Percentiles rank a stretch among this genome's conserved stretches.
phyloP scores from a whole-genome alignment of 1,140 invertebrate genomes.

The Akabosia matsudoensis region DNA sequence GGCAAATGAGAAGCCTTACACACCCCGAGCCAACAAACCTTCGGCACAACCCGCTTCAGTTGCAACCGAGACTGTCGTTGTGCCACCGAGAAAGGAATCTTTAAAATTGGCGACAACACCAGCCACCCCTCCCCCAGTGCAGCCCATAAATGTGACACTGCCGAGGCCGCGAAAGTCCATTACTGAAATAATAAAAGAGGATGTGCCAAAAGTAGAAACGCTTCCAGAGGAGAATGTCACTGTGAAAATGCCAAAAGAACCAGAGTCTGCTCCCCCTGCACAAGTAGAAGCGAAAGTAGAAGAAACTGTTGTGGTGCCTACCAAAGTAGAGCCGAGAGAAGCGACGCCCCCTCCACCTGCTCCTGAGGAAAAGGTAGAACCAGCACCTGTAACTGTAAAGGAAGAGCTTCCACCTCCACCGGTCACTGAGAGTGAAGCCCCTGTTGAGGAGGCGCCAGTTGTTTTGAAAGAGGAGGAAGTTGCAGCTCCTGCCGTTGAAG shows the following conservation, averaged over 20 bases:
- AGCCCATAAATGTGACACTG: constrained; percentile 10
- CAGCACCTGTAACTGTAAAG: constrained; percentile 1
- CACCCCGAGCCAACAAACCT: not conserved
- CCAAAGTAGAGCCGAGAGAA: not conserved
- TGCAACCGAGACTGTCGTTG: not conserved
- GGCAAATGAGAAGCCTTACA: constrained; percentile 10
- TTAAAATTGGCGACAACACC: not conserved
- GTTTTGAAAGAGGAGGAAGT: not conserved
- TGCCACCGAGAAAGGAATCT: constrained; percentile 7
- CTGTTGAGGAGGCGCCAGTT: no score
- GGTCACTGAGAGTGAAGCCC: no score
- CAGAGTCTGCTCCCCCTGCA: not conserved
- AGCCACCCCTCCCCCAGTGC: not conserved
- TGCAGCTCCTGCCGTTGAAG: not conserved
- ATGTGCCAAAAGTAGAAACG: not conserved
- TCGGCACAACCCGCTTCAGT: not conserved
- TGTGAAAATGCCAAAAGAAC: not conserved
- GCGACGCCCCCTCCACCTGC: not conserved
- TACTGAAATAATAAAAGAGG: constrained; percentile 3
- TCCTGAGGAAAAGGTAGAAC: not conserved
- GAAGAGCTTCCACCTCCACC: not conserved
- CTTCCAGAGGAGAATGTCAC: constrained; percentile 1
- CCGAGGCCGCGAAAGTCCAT: constrained; percentile 13
- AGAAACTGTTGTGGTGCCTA: not conserved
- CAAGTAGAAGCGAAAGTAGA: not conserved